Base-by-base conservation (phyloP, 2,888 invertebrate genomes). In the Cabera pusaria region DNA sequence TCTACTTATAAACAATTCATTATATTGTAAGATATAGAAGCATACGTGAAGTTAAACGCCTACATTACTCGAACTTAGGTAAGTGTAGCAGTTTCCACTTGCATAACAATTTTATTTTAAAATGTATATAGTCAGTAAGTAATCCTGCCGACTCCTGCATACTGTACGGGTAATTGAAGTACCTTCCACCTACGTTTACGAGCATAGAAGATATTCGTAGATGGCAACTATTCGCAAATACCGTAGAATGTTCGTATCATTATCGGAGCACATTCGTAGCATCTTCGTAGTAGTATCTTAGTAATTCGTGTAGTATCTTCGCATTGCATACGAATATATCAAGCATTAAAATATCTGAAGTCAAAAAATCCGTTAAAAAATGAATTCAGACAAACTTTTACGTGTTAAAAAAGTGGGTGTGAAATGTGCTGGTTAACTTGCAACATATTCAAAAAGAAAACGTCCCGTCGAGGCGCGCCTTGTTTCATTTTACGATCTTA, bases 401-500 rank as follows among this genome's bases (percentile, higher is more conserved):
- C 66, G 68, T 67, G 69, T 73, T 61, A 70, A 62, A 66, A 56
- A 52, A 55, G 63, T 59, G 67, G 70, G 67, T 64, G 71, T 64
- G 57, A 67, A 69, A 66, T 63, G 70, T 71, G 54, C 56, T 57
- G 62, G 66, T 64, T 67, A 73, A 67, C 72, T 62, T 66, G 72
- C 67, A 73, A 78, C 72, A 72, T 75, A 81, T 80, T 80, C 77
- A 68, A 72, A 72, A 76, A 69, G 71, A 76, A 78, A 81, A 72
- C 72, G 79, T 83, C 80, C 76, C 78, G 65, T 60, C 59, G 76
- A 72, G 73, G 70, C 79, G 64, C 71, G 77, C 72, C 82, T 83
- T 88, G 85, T 86, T 88, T 86, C 85, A 85, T 86, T 86, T 86
- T 87, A 88, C 80, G 86, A 86, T 85, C 83, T 87, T 87, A 87